Evolutionary conservation across 2,113 vertebrate genomes (phyloP).

Genomic region (Theristicus caerulescens): DNA sequence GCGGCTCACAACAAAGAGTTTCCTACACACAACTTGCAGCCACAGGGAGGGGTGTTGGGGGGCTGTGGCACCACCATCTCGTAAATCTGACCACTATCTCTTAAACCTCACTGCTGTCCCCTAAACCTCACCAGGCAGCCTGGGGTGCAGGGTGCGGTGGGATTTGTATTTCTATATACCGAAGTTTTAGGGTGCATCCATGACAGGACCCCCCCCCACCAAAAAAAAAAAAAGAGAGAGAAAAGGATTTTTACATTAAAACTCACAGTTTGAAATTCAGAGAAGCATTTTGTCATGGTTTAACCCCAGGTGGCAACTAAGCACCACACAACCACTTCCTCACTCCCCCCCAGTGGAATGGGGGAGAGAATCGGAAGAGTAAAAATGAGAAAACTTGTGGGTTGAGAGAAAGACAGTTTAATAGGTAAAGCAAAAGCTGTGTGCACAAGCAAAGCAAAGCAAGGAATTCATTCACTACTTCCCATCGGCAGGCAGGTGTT

Average conservation of each 20-base stretch:
- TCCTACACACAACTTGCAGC: background rate
- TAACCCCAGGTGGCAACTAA: too few relatives aligned
- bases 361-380: too few relatives aligned
- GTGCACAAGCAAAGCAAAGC: too few relatives aligned
- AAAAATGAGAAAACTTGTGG: too few relatives aligned
- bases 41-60: accelerated
- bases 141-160: background rate
- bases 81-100: background rate
- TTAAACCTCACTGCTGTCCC: background rate
- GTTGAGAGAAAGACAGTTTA: too few relatives aligned
- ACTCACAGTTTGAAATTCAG: background rate
- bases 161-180: background rate
- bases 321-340: too few relatives aligned
- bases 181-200: background rate
- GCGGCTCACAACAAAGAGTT: background rate
- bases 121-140: background rate
- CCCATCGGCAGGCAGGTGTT: too few relatives aligned
- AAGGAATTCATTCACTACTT: too few relatives aligned
- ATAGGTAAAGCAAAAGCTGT: too few relatives aligned
- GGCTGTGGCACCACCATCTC: background rate
- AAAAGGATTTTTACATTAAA: background rate
- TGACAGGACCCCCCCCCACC: accelerated
- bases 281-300: background rate
- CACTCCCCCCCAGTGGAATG: too few relatives aligned
- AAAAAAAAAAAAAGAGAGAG: background rate